phyloP scores from a whole-genome alignment of 2,888 invertebrate genomes.

The Cheilosia vulpina region DNA sequence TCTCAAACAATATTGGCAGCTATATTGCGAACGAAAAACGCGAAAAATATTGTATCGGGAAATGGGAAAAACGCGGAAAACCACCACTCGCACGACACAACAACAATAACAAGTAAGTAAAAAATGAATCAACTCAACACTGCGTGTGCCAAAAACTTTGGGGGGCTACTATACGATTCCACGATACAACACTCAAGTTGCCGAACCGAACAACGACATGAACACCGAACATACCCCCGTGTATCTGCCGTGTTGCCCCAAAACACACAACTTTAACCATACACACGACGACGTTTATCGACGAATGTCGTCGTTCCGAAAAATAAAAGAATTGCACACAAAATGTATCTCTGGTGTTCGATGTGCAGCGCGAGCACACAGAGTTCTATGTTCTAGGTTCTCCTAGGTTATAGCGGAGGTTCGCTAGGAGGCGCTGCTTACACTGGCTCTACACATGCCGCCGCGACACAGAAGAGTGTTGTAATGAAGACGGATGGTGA shows the following conservation, averaged over 20 bases:
- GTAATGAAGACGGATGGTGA: slow-evolving; percentile 34
- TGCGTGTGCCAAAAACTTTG: slow-evolving; percentile 60
- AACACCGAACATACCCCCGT: slow-evolving; percentile 52
- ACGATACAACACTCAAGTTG: slow-evolving; percentile 21
- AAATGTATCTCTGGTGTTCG: slow-evolving; percentile 55
- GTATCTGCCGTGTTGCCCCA: slow-evolving; percentile 55
- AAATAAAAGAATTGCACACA: slow-evolving; percentile 47
- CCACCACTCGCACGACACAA: slow-evolving; percentile 55
- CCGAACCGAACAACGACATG: slow-evolving; percentile 15
- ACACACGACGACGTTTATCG: slow-evolving; percentile 65
- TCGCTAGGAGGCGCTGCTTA: slow-evolving; percentile 27
- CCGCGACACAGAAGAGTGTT: slow-evolving; percentile 32
- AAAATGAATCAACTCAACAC: slow-evolving; percentile 57
- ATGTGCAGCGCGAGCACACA: slow-evolving; percentile 44
- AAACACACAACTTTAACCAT: slow-evolving; percentile 52
- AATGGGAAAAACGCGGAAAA: slow-evolving; percentile 59
- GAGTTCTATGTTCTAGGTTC: slow-evolving; percentile 46
- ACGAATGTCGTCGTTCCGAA: slow-evolving; percentile 63
- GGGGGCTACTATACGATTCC: slow-evolving; percentile 33
- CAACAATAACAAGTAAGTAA: slow-evolving; percentile 50
- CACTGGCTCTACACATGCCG: slow-evolving; percentile 8
- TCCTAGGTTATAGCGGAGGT: slow-evolving; percentile 16
- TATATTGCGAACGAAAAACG: slow-evolving; percentile 15
- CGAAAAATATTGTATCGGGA: slow-evolving; percentile 40
- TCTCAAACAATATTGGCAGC: neutral